Conservation (phyloP, 2,888 invertebrate species). For the Cryptocephalus primarius region DNA sequence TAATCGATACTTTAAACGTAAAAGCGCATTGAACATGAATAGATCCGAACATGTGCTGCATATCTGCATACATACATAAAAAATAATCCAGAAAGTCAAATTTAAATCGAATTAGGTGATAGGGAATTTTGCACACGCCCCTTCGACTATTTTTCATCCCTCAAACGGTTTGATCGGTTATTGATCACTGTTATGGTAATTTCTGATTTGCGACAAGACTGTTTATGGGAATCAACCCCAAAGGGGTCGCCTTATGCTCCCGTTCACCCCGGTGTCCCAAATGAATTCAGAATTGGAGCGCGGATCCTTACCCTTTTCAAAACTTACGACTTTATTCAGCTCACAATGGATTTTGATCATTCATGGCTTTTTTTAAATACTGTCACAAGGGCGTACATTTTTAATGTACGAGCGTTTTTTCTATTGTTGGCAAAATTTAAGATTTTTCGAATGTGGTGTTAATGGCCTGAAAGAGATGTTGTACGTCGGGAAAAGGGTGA, state of each 20-base stretch:
- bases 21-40: conserved; percentile 4
- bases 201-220: conserved; percentile 33
- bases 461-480: conserved; percentile 32
- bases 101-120: conserved; percentile 27
- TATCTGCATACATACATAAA: conserved; percentile 28
- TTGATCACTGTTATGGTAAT: conserved; percentile 36
- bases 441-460: conserved; percentile 31
- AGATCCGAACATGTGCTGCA: conserved; percentile 21
- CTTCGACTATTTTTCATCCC: conserved; percentile 26
- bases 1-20: conserved; percentile 19
- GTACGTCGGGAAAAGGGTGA: conserved; percentile 6
- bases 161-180: conserved; percentile 28
- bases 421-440: conserved; percentile 19
- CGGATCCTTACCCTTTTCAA: conserved; percentile 6
- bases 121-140: conserved; percentile 22
- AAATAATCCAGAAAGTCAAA: conserved; percentile 28
- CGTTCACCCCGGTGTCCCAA: conserved; percentile 30
- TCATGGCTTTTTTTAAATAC: conserved; percentile 19
- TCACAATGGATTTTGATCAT: conserved; percentile 26
- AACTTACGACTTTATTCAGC: no score
- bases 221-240: conserved; percentile 27
- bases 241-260: conserved; percentile 15
- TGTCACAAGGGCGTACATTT: conserved; percentile 30
- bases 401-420: conserved; percentile 33
- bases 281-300: conserved; percentile 36